Percentiles rank a stretch among this genome's conserved stretches.
phyloP scores from a whole-genome alignment of 2,113 vertebrate species.

The Myotis lucifugus region DNA sequence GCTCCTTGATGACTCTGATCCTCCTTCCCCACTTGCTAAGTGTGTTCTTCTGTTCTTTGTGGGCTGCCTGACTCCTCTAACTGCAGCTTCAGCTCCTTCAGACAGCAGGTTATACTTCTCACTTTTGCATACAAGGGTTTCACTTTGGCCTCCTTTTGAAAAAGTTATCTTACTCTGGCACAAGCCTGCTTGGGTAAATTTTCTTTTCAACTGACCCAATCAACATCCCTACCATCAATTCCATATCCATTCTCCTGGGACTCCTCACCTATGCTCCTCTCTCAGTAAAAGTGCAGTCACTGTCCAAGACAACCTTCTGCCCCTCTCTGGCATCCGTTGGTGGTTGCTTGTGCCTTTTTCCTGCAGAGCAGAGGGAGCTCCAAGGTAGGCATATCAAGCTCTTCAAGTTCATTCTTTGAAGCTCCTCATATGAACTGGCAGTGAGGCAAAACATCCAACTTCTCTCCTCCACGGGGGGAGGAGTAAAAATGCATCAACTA shows the following conservation, averaged over 20 bases:
- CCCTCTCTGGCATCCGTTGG: too few relatives aligned
- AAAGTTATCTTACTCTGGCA: background rate
- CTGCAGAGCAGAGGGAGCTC: too few relatives aligned
- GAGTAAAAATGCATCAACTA: too few relatives aligned
- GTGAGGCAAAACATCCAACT: too few relatives aligned
- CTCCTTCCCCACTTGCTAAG: background rate
- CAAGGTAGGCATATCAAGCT: too few relatives aligned
- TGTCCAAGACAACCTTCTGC: too few relatives aligned
- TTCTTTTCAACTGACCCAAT: background rate
- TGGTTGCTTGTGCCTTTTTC: too few relatives aligned
- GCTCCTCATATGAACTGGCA: too few relatives aligned
- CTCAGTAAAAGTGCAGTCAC: background rate
- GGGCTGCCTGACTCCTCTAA: background rate
- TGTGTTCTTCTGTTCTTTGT: background rate
- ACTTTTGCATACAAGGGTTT: background rate
- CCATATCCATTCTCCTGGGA: background rate
- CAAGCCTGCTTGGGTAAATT: background rate
- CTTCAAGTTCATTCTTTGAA: too few relatives aligned
- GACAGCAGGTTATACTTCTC: background rate
- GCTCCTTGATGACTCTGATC: background rate
- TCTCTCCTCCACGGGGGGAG: too few relatives aligned
- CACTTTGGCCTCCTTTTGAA: background rate
- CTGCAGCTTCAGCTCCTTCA: background rate
- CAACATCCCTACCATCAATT: background rate
- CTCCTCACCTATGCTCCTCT: background rate